phyloP scores from a whole-genome alignment of 2,797 vertebrate species.

The Podarcis siculus region DNA sequence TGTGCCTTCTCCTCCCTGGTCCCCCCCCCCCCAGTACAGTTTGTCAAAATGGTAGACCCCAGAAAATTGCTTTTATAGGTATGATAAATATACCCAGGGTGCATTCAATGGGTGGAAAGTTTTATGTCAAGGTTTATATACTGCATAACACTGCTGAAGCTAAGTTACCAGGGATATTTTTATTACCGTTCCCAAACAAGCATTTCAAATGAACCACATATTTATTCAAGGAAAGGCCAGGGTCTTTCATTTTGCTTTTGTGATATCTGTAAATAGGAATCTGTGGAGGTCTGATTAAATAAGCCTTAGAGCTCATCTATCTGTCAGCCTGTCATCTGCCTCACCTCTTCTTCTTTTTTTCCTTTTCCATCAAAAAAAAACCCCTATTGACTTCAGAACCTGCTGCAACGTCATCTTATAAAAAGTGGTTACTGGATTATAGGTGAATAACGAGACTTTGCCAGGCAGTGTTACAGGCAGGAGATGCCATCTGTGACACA shows the following conservation, averaged over 20 bases:
- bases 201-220: slow-evolving; percentile 33
- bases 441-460: neutral
- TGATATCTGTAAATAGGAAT: slow-evolving; percentile 33
- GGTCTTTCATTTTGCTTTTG: slow-evolving; percentile 27
- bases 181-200: slow-evolving; percentile 15
- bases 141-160: neutral
- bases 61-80: neutral
- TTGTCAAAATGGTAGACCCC: neutral
- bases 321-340: neutral
- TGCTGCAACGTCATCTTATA: neutral
- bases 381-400: fast-evolving
- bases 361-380: slow-evolving; percentile 18
- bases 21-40: neutral
- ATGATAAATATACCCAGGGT: neutral
- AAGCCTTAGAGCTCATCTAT: slow-evolving; percentile 20
- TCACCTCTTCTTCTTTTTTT: slow-evolving; percentile 16
- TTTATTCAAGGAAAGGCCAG: slow-evolving; percentile 43
- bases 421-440: neutral
- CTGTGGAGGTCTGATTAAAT: slow-evolving; percentile 31
- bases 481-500: slow-evolving; percentile 17
- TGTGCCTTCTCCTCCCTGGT: neutral
- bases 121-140: neutral
- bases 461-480: neutral
- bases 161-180: slow-evolving; percentile 17
- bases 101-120: neutral